phyloP scores from a whole-genome alignment of 2,113 vertebrate genomes.

The Lophochroa leadbeateri region DNA sequence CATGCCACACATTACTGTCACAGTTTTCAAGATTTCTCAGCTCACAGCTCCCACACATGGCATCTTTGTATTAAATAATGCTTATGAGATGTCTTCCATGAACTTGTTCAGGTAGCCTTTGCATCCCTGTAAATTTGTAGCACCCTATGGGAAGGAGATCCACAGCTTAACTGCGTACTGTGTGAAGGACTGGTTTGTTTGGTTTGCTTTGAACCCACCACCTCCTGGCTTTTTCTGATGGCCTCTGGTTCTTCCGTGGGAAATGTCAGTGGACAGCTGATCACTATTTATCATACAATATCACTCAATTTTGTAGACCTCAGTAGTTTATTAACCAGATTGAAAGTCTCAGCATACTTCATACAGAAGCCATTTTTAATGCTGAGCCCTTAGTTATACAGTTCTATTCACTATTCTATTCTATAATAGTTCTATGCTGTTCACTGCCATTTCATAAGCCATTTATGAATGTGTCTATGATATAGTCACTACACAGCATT shows the following conservation, averaged over 20 bases:
- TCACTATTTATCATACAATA: not conserved
- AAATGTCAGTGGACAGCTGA: not conserved
- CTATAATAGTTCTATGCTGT: not conserved
- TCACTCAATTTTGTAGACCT: not conserved
- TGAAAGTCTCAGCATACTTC: not conserved
- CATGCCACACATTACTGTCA: not conserved
- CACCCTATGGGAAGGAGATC: not conserved
- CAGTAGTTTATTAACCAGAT: not conserved
- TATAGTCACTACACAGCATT: not conserved
- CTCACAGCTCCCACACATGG: not conserved
- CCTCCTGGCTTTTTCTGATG: not conserved
- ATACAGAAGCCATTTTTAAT: not conserved
- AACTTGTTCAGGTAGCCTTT: not conserved
- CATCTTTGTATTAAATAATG: not conserved
- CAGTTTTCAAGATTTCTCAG: not conserved
- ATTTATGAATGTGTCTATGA: not conserved
- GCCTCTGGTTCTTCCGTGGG: not conserved
- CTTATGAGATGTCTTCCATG: not conserved
- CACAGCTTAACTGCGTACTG: not conserved
- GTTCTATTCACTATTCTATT: too few species aligned
- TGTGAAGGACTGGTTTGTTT: not conserved
- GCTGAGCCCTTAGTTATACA: not conserved
- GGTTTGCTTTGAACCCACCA: not conserved
- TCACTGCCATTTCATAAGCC: not conserved
- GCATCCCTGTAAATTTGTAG: not conserved